Base-by-base conservation (phyloP, 2,797 vertebrate genomes). In the Pangasius mekongensis region DNA sequence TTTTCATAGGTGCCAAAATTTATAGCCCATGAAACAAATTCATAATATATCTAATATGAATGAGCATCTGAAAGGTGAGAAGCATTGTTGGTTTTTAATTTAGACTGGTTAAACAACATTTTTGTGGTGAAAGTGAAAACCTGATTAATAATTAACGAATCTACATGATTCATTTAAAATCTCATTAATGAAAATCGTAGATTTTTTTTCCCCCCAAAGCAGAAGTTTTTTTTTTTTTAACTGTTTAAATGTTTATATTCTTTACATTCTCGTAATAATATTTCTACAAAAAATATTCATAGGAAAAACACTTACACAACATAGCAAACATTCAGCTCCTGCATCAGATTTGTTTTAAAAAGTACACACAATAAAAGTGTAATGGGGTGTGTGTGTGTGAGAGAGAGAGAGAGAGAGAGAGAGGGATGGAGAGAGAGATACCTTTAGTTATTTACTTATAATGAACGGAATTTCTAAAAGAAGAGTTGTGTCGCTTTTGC, bases 11-110 rank as follows among this genome's bases (percentile, higher is more conserved):
- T 24, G 30, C 56, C 5, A 13, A 81, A 27, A 39, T 60, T 24
- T 36, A 24, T 13, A 27, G 20, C 24, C 36, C 10, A 22, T 18
- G 24, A 64, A 43, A 62, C 36, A 58, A 22, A 3, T 58, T 80
- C 33, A 16, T 43, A 62, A 80, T 33, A 39, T 14, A n/a, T 22
- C 16, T 33, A 80, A 33, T 80, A 36, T 58, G 5, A 56, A 33
- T 24, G 33, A 62, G 33, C 10, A 18, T 16, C 58, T 43, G 39
- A 43, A 82, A 43, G 80, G 22, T 43, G 36, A 82, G 33, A 43
- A 27, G 39, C 5, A 16, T n/a, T 82, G 80, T 43, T 82, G 7
- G 56, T 43, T 82, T 82, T 81, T 81, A 22, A 81, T 60, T 58
- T 27, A 13, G 54, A 58, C 52, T 60, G 30, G 60, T 60, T 81